phyloP scores from a whole-genome alignment of 2,888 invertebrate genomes.

The Kuschelorhynchus macadamiae region DNA sequence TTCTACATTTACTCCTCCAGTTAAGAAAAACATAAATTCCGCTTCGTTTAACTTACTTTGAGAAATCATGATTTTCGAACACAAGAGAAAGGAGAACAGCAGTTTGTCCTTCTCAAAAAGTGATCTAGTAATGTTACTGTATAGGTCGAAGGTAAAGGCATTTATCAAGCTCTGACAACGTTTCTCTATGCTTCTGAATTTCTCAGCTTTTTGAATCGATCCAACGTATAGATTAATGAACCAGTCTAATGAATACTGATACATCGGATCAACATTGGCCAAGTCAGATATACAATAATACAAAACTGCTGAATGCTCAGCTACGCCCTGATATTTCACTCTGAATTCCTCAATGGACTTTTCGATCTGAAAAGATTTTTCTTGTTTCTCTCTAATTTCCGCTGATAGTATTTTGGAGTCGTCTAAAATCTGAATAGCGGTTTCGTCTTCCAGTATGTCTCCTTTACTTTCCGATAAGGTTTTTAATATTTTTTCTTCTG shows the following conservation, averaged over 20 bases:
- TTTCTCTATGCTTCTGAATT: conserved; percentile 79
- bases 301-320: conserved; percentile 83
- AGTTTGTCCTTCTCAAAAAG: conserved; percentile 89
- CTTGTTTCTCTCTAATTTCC: conserved; percentile 87
- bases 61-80: conserved; percentile 78
- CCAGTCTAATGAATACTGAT: too few species aligned
- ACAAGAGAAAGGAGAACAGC: conserved; percentile 85
- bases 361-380: conserved; percentile 83
- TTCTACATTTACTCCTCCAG: conserved; percentile 82
- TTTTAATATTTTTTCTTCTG: conserved; percentile 90
- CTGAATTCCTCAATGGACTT: conserved; percentile 83
- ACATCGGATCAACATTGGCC: conserved; percentile 86
- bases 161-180: conserved; percentile 80
- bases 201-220: conserved; percentile 83
- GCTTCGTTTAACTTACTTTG: conserved; percentile 73
- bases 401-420: conserved; percentile 86
- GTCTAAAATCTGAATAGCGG: conserved; percentile 88
- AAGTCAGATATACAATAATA: conserved; percentile 89
- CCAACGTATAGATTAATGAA: conserved; percentile 86
- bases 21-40: conserved; percentile 80
- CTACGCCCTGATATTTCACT: conserved; percentile 81
- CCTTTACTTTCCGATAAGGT: conserved; percentile 87
- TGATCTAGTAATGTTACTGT: conserved; percentile 85
- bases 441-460: conserved; percentile 92
- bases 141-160: conserved; percentile 85